These are phyloP conservation scores for Hyphantria cunea DNA, from an alignment of 1,140 invertebrate genomes.

Conservation along the genomic window DNA sequence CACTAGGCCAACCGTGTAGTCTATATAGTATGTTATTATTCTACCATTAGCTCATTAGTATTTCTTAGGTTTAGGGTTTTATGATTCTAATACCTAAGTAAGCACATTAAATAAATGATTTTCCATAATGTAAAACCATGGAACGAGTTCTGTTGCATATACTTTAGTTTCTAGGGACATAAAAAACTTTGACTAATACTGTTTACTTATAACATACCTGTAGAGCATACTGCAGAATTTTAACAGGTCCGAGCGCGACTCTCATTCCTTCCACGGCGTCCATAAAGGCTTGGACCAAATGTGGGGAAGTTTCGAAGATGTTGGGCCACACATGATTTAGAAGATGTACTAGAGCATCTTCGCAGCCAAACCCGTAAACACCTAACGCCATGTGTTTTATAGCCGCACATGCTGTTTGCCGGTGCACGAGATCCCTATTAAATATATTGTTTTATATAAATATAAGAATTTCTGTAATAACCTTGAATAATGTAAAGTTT, in stretches of 20 bases:
- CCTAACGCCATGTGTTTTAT: conserved; percentile 99
- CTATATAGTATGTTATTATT: too few relatives aligned
- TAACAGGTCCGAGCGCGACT: conserved; percentile 97
- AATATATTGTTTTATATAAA: not conserved
- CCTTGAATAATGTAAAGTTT: too few relatives aligned
- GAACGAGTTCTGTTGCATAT: too few relatives aligned
- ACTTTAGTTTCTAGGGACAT: too few relatives aligned
- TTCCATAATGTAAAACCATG: too few relatives aligned
- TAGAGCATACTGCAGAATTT: conserved; percentile 97
- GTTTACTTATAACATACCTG: conserved; percentile 84
- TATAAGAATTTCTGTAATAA: too few relatives aligned
- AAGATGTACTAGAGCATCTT: conserved; percentile 98
- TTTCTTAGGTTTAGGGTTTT: too few relatives aligned
- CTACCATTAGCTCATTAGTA: too few relatives aligned
- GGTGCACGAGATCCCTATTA: conserved; percentile 96
- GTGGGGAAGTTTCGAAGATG: conserved; percentile 99
- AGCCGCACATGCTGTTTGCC: conserved; percentile 99
- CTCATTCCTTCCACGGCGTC: conserved; percentile 98
- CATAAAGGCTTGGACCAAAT: conserved; percentile 99
- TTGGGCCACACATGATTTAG: conserved; percentile 99
- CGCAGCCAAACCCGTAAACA: conserved; percentile 99
- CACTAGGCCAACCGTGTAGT: too few relatives aligned
- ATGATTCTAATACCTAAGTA: too few relatives aligned
- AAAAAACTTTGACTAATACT: too few relatives aligned
- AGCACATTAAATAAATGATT: too few relatives aligned